Evolutionary conservation across 2,113 vertebrate species (phyloP).

Genomic region (Tricholaema leucomelas): DNA sequence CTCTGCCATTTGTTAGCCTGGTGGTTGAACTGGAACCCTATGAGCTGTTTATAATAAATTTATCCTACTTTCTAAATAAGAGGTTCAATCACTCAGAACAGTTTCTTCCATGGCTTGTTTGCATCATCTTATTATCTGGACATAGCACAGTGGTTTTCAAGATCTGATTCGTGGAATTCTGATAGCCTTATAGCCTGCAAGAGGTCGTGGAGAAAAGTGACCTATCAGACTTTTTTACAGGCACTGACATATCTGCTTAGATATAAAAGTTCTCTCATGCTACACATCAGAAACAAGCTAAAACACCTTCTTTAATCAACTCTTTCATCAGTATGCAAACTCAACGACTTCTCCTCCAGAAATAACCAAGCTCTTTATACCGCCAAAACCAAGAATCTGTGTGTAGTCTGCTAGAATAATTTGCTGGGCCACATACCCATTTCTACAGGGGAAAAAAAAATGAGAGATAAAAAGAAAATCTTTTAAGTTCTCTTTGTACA

Average conservation of each 20-base stretch:
- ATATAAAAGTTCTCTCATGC: neutral
- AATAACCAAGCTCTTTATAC: neutral
- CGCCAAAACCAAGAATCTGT: neutral
- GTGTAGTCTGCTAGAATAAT: neutral
- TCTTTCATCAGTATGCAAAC: neutral
- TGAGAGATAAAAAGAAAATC: too few species aligned
- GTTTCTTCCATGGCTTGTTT: neutral
- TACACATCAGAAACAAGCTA: neutral
- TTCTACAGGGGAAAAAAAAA: too few species aligned
- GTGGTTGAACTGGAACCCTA: neutral
- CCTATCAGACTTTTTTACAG: neutral
- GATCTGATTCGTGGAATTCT: neutral
- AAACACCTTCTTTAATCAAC: neutral
- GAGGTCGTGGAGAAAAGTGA: neutral
- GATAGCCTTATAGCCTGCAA: neutral
- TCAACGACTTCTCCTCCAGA: neutral
- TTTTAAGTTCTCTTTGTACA: neutral
- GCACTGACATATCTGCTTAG: neutral
- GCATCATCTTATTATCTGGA: neutral
- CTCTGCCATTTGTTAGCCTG: neutral
- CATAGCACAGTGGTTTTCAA: neutral
- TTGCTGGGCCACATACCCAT: neutral
- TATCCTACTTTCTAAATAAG: neutral
- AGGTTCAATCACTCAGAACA: neutral
- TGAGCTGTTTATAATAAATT: neutral